phyloP scores from a whole-genome alignment of 2,888 invertebrate species.

The Thymelicus sylvestris region DNA sequence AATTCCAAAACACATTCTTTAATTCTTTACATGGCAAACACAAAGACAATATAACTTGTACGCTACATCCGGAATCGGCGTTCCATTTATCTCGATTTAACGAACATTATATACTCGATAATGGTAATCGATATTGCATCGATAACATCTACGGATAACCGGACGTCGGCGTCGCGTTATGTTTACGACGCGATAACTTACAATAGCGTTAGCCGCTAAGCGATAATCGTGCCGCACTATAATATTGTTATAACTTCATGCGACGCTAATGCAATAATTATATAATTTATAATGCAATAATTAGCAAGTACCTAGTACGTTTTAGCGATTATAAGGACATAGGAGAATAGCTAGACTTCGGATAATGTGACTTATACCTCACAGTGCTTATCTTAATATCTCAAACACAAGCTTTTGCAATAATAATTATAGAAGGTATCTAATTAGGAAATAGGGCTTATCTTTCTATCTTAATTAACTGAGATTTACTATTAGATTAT shows the following conservation, averaged over 20 bases:
- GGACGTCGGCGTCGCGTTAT: not conserved
- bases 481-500: no score
- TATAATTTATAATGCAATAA: no score
- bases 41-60: not conserved
- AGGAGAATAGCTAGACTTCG: no score
- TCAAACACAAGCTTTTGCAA: no score
- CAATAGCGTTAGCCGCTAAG: conserved; percentile 5
- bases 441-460: no score
- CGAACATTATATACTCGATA: conserved; percentile 21
- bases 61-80: conserved; percentile 3
- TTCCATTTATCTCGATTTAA: conserved; percentile 16
- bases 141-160: conserved; percentile 28
- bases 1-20: not conserved
- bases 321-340: no score
- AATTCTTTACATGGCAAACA: not conserved
- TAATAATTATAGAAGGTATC: no score
- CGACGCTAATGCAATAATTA: conserved; percentile 6
- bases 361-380: no score
- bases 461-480: no score
- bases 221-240: conserved; percentile 4
- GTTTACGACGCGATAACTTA: conserved; percentile 20
- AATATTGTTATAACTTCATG: conserved; percentile 12
- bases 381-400: no score
- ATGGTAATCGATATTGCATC: conserved; percentile 31
- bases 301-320: no score